Percentiles rank a stretch among this genome's conserved stretches.
phyloP scores from a whole-genome alignment of 23 tunicate species.

The Pegea sp. region DNA sequence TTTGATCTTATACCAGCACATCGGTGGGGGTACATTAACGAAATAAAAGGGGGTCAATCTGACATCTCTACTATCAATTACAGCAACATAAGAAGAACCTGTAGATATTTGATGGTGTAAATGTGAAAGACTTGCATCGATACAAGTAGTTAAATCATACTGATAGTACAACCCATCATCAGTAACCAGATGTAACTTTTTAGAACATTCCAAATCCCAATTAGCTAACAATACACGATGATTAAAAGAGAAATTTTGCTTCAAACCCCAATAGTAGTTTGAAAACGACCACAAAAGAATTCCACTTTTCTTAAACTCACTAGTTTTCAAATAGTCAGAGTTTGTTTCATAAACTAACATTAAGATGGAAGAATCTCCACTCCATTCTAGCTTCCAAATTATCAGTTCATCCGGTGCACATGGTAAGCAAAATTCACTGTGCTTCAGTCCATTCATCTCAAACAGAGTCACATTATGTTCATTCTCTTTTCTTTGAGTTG shows the following conservation, averaged over 20 bases:
- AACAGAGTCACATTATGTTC: conserved; percentile 60
- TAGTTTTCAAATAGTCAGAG: conserved; percentile 1
- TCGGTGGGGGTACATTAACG: conserved; percentile 68
- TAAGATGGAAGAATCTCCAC: conserved; percentile 43
- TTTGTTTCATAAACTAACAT: conserved; percentile 3
- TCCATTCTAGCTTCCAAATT: conserved; percentile 49
- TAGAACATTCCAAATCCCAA: conserved; percentile 49
- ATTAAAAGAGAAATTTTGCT: conserved; percentile 19
- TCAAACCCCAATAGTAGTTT: conserved; percentile 74
- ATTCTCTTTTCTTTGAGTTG: conserved; percentile 57
- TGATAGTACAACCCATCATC: conserved; percentile 13
- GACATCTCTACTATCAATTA: conserved; percentile 33
- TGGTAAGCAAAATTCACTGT: conserved; percentile 82
- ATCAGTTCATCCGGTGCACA: conserved; percentile 29
- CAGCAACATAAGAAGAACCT: conserved; percentile 29
- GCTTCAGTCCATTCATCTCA: conserved; percentile 73
- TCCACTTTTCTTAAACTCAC: conserved; percentile 1
- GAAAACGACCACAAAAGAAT: conserved; percentile 67
- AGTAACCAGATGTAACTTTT: conserved; percentile 19
- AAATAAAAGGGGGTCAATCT: conserved; percentile 48
- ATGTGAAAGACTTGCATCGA: background rate
- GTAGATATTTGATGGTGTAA: background rate
- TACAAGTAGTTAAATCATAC: conserved; percentile 12
- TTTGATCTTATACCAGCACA: conserved; percentile 48
- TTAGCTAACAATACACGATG: conserved; percentile 1